Evolutionary conservation across 2,888 invertebrate species (phyloP).

Genomic region (Antheraea yamamai): DNA sequence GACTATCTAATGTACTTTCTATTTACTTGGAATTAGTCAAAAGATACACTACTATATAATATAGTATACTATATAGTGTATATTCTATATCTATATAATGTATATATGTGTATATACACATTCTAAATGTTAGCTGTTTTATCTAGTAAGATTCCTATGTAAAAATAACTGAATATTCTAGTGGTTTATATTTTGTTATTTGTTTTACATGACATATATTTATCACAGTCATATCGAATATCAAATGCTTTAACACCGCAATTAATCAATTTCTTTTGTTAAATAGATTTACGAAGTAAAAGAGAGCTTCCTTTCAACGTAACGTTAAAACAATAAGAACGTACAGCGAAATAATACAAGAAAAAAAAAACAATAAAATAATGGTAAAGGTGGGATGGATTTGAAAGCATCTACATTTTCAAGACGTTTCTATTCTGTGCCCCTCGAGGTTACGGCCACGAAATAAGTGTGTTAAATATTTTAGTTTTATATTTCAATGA

Average conservation of each 20-base stretch:
- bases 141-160: too few species aligned
- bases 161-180: background rate
- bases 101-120: too few species aligned
- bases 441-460: conserved; percentile 35
- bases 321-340: background rate
- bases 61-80: too few species aligned
- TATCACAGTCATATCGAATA: background rate
- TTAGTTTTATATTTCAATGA: too few species aligned
- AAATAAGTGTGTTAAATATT: conserved; percentile 22
- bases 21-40: too few species aligned
- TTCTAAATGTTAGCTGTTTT: too few species aligned
- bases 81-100: too few species aligned
- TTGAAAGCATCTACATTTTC: conserved; percentile 44
- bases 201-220: background rate
- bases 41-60: too few species aligned
- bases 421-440: conserved; percentile 44
- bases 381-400: conserved; percentile 30
- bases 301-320: background rate
- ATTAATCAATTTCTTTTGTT: too few species aligned
- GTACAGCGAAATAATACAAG: background rate
- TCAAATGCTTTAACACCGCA: background rate
- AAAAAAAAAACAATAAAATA: conserved; percentile 25
- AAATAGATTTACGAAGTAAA: too few species aligned
- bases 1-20: too few species aligned
- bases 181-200: background rate